Evolutionary conservation across 2,888 invertebrate species (phyloP).

Genomic region (Tenthredo distinguenda): DNA sequence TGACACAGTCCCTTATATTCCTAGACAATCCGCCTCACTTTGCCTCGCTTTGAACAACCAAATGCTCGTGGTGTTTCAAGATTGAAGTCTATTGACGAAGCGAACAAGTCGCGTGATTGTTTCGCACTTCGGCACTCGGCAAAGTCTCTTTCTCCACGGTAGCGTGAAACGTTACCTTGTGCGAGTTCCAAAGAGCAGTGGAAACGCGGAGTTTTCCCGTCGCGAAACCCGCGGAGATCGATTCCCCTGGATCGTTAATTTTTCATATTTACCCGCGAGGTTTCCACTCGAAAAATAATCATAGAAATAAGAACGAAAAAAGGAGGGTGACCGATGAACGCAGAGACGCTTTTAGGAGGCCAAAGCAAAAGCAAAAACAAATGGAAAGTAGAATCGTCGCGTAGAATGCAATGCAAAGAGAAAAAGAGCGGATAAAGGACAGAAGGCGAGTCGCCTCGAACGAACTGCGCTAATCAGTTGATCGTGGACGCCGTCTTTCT

Average conservation of each 20-base stretch:
- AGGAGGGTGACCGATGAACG: constrained; percentile 57
- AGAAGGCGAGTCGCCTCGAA: constrained; percentile 55
- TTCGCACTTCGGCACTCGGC: neutral
- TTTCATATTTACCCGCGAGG: neutral
- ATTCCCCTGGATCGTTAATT: constrained; percentile 2
- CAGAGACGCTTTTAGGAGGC: constrained; percentile 54
- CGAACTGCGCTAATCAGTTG: constrained; percentile 50
- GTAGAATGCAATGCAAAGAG: constrained; percentile 36
- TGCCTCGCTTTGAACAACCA: neutral
- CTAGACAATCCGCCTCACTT: neutral
- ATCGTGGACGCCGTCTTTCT: constrained; percentile 48
- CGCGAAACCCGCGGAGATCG: neutral
- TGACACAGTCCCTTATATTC: neutral
- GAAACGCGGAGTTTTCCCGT: neutral
- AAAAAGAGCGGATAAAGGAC: constrained; percentile 48
- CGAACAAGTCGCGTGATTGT: constrained; percentile 18
- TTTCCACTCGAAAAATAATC: neutral
- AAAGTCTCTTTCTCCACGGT: neutral
- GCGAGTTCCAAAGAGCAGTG: neutral
- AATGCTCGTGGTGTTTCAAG: neutral
- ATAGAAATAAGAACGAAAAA: neutral
- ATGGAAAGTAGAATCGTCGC: constrained; percentile 49
- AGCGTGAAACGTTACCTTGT: neutral
- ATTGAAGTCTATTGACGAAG: neutral
- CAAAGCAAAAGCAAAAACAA: constrained; percentile 58